phyloP scores from a whole-genome alignment of 1,140 invertebrate genomes.

The Drosophila lacertosa region DNA sequence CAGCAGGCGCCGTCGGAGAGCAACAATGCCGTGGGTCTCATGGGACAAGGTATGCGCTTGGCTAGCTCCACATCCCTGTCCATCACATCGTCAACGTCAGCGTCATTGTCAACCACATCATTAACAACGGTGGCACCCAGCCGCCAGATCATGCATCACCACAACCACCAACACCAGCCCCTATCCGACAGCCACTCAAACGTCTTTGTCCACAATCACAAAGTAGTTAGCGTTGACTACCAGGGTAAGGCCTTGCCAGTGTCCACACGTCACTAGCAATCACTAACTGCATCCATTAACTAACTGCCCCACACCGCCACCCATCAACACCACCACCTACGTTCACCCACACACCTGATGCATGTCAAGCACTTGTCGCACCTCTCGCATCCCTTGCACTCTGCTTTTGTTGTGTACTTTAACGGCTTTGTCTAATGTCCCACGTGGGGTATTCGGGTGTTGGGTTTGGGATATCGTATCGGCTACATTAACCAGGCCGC shows the following conservation, averaged over 20 bases:
- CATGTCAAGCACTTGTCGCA: constrained; percentile 45
- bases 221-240: constrained; percentile 74
- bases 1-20: constrained; percentile 51
- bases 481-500: constrained; percentile 29
- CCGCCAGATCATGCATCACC: constrained; percentile 56
- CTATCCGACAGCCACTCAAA: constrained; percentile 48
- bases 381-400: constrained; percentile 39
- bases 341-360: constrained; percentile 37
- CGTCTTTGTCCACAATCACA: constrained; percentile 65
- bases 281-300: constrained; percentile 66
- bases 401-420: constrained; percentile 39
- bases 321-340: constrained; percentile 6
- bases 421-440: constrained; percentile 25
- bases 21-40: constrained; percentile 30
- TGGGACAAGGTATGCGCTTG: constrained; percentile 72
- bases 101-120: constrained; percentile 43
- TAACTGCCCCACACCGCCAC: constrained; percentile 29
- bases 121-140: constrained; percentile 47
- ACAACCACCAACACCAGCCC: constrained; percentile 28
- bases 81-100: constrained; percentile 60
- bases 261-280: constrained; percentile 7
- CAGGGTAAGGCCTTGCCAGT: constrained; percentile 64
- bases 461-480: constrained; percentile 6
- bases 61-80: constrained; percentile 51
- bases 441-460: not conserved